Evolutionary conservation across 2,888 invertebrate genomes (phyloP), one percentile per base, ranked within the genome.

Genomic region (Lepidocyrtinus sp.): DNA sequence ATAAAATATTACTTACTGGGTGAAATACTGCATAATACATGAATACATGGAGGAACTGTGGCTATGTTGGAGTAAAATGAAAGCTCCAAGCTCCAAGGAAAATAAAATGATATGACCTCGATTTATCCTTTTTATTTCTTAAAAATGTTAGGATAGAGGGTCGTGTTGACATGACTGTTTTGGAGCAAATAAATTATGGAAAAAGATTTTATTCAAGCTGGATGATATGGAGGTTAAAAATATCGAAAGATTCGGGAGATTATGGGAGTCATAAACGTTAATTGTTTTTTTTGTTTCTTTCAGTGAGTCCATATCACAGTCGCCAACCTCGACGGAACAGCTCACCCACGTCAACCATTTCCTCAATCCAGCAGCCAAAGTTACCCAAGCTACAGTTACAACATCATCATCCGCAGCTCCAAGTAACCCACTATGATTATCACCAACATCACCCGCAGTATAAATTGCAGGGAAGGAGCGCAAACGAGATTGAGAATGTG

Each of bases 281-380:
- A 50, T 50, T 50, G 50, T 12, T 50, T 50, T 59, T 12, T 59
- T 9, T 15, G 26, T 27, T 61, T 21, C 26, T 21, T 63, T 5
- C 64, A 82, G 82, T 82, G 68, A 72, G 72, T 25, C 82, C 82
- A 22, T 79, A 78, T 59, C 82, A 82, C 27, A 79, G 26, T 45
- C 78, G 78, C 19, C 78, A 79, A 36, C 78, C 78, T 26, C 75
- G 82, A 2, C 55, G 82, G 62, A 82, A 78, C 68, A 75, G 75
- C 59, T 79, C 82, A 19, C 82, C 82, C 45, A 79, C 82, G 64
- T 79, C 79, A 65, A 69, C 24, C 55, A 17, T 68, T 19, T 59
- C 73, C 19, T 55, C 77, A n/a, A 64, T 79, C 21, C 75, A 78
- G 21, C 70, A 75, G 46, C 72, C 75, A 46, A 75, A 63, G 67